These are phyloP conservation scores for Fringilla coelebs DNA, from an alignment of 2,797 vertebrate genomes.

Conservation along the genomic window DNA sequence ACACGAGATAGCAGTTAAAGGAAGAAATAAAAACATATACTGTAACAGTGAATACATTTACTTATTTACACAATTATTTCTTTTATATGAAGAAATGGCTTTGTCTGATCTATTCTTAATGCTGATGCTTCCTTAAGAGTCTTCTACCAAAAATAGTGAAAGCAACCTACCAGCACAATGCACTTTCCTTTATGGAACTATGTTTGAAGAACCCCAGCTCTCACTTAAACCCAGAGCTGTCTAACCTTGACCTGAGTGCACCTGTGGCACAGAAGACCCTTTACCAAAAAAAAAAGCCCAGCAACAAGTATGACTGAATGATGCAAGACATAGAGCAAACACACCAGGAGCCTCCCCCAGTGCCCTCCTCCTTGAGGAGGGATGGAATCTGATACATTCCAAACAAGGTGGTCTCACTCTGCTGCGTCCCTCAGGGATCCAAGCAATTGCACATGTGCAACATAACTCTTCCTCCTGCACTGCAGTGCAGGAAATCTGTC, in stretches of 20 bases:
- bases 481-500: fast-evolving
- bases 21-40: background rate
- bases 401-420: background rate
- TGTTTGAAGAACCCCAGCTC: background rate
- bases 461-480: background rate
- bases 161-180: background rate
- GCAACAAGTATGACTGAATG: background rate
- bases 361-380: background rate
- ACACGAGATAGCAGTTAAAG: background rate
- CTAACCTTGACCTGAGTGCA: background rate
- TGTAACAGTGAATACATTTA: background rate
- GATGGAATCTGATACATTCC: background rate
- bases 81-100: background rate
- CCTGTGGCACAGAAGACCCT: fast-evolving
- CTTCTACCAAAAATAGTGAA: background rate
- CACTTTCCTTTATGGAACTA: background rate
- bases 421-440: background rate
- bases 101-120: background rate
- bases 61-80: background rate
- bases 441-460: fast-evolving
- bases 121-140: background rate
- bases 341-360: background rate
- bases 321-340: background rate
- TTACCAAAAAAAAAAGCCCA: background rate
- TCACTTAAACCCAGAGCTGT: background rate